Evolutionary conservation across 92 coral and sea anemone genomes (phyloP).

Genomic region (Zoanthus gigantus): DNA sequence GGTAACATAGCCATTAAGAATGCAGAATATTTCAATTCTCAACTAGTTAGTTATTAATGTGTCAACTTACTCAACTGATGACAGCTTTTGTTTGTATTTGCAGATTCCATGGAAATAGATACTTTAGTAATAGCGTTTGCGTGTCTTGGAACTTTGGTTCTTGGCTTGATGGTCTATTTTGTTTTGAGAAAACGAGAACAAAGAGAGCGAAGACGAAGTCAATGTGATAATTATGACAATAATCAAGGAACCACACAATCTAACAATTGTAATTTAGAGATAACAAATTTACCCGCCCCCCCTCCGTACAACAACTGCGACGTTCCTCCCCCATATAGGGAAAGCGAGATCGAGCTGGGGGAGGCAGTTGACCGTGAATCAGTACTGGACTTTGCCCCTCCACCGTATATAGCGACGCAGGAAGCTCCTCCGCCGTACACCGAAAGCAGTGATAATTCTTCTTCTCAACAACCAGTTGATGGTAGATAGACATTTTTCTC

Average conservation of each 20-base stretch:
- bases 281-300: constrained; percentile 18
- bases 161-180: constrained; percentile 29
- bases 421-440: constrained; percentile 31
- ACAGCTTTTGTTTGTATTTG: not conserved
- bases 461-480: not conserved
- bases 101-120: constrained; percentile 12
- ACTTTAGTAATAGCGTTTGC: constrained; percentile 4
- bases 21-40: too few species aligned
- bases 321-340: constrained; percentile 40
- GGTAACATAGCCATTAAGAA: too few species aligned
- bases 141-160: constrained; percentile 27
- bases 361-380: not conserved
- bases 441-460: not conserved
- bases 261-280: not conserved
- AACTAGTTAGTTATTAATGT: not conserved
- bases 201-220: not conserved
- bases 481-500: too few species aligned
- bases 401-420: constrained; percentile 7
- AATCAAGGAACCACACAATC: not conserved
- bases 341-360: constrained; percentile 27
- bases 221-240: not conserved
- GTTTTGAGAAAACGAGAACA: constrained; percentile 18
- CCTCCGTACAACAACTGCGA: constrained; percentile 26
- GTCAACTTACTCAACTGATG: not conserved
- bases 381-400: constrained; percentile 40